Evolutionary conservation across 1,140 invertebrate genomes (phyloP).

Genomic region (Leptinotarsa texana): DNA sequence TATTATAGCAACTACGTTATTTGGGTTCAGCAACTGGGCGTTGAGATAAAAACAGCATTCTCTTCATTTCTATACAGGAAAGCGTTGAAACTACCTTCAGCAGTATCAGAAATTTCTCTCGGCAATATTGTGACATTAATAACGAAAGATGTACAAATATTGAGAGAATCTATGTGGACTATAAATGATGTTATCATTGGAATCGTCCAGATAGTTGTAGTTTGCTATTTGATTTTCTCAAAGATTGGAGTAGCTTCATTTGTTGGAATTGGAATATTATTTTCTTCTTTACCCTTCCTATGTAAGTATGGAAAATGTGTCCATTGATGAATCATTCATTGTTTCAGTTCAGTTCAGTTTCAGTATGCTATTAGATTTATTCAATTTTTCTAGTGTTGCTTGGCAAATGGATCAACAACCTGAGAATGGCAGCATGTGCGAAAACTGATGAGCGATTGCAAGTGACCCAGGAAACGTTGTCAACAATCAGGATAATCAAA

Average conservation of each 20-base stretch:
- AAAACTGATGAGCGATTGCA: conserved; percentile 79
- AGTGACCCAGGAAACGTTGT: conserved; percentile 83
- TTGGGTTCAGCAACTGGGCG: conserved; percentile 70
- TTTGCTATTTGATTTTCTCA: conserved; percentile 75
- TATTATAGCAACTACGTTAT: conserved; percentile 77
- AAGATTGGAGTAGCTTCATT: conserved; percentile 75
- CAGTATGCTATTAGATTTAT: conserved; percentile 6
- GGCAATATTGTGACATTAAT: conserved; percentile 91
- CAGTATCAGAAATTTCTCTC: conserved; percentile 77
- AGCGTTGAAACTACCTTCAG: conserved; percentile 70
- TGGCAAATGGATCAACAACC: not conserved
- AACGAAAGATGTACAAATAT: conserved; percentile 83
- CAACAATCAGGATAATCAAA: conserved; percentile 80
- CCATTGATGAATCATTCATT: not conserved
- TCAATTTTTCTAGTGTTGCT: not conserved
- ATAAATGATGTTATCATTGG: conserved; percentile 78
- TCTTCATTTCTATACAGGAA: conserved; percentile 83
- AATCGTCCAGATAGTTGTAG: conserved; percentile 75
- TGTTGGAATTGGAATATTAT: conserved; percentile 75
- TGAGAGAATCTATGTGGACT: conserved; percentile 65
- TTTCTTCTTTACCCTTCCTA: conserved; percentile 70
- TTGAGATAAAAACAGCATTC: conserved; percentile 79
- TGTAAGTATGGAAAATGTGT: not conserved
- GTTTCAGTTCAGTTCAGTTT: too few species aligned
- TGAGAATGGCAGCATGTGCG: conserved; percentile 35